Evolutionary conservation across 2,888 invertebrate species (phyloP).

Genomic region (Macrophya alboannulata): DNA sequence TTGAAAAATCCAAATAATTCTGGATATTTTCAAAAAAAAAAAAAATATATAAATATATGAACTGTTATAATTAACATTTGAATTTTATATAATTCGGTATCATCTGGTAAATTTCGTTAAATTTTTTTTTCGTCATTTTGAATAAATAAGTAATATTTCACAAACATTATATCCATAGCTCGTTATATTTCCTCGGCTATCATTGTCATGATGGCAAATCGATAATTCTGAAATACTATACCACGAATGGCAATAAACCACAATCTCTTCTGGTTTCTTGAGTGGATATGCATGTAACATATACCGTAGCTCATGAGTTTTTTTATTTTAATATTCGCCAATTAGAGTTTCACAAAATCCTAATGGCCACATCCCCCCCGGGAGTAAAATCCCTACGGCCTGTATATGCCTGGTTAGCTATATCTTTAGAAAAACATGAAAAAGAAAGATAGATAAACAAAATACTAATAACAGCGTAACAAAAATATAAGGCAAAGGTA

Average conservation of each 20-base stretch:
- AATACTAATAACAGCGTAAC: neutral
- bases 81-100: neutral
- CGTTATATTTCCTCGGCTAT: neutral
- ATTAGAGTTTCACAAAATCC: conserved; percentile 1
- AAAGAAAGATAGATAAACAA: neutral
- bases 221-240: neutral
- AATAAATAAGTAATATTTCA: neutral
- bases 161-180: neutral
- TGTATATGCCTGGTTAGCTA: neutral
- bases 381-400: neutral
- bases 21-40: neutral
- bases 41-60: neutral
- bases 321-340: neutral
- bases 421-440: neutral
- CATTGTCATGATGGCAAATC: neutral
- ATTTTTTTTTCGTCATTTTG: neutral
- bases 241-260: neutral
- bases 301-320: neutral
- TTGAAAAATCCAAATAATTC: neutral
- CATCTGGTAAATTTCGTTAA: neutral
- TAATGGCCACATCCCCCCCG: neutral
- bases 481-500: neutral
- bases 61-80: neutral
- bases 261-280: neutral
- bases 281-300: neutral